Percentiles rank a stretch among this genome's conserved stretches.
Conservation (phyloP, 1,140 invertebrate genomes). For the Drosophila teissieri region DNA sequence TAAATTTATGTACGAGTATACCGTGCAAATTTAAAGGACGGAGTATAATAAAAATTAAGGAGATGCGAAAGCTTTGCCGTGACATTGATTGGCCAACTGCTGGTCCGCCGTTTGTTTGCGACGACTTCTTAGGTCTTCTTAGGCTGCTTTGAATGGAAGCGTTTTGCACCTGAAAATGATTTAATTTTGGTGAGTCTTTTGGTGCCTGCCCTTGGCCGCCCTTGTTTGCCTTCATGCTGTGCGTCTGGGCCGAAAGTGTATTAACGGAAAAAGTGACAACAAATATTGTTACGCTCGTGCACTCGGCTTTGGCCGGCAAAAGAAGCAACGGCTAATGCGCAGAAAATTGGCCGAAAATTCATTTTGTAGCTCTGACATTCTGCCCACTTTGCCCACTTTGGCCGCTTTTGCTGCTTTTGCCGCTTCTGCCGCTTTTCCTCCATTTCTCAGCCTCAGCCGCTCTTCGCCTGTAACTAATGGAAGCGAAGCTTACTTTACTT, state of each 20-base stretch:
- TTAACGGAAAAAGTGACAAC: constrained; percentile 73
- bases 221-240: constrained; percentile 37
- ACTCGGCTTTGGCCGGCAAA: constrained; percentile 17
- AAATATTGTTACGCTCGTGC: constrained; percentile 70
- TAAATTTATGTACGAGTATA: constrained; percentile 52
- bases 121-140: no score
- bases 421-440: not conserved
- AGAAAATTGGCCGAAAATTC: constrained; percentile 80
- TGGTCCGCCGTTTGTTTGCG: constrained; percentile 28
- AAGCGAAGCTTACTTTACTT: constrained; percentile 79
- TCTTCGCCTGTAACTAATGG: constrained; percentile 65
- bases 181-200: constrained; percentile 50
- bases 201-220: not conserved
- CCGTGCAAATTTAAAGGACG: not conserved
- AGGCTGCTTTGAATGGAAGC: constrained; percentile 65
- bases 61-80: constrained; percentile 2
- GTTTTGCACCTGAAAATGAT: constrained; percentile 78
- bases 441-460: constrained; percentile 1
- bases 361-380: constrained; percentile 52
- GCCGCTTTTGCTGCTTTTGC: no score
- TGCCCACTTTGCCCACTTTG: not conserved
- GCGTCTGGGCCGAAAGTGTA: constrained; percentile 51
- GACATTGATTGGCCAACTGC: constrained; percentile 20
- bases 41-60: constrained; percentile 15
- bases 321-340: constrained; percentile 64